A percentile compares a stretch with the other conserved stretches of the same genome.
Evolutionary conservation across 2,888 invertebrate species (phyloP).

Genomic region (Meiosimyza decipiens): DNA sequence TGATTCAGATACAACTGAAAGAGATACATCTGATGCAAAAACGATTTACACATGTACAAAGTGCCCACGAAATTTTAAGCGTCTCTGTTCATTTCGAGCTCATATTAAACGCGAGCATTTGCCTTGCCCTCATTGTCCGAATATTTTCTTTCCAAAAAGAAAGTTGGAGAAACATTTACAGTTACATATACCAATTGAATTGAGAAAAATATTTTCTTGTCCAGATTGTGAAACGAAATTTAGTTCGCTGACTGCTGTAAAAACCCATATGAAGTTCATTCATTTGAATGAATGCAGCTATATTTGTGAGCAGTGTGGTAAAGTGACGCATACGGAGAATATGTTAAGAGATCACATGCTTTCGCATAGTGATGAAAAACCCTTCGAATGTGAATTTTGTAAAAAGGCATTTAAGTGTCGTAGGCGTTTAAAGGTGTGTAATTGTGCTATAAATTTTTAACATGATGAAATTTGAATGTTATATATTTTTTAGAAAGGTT

Average conservation of each 20-base stretch:
- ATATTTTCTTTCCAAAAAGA: constrained; percentile 36
- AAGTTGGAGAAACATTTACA: constrained; percentile 44
- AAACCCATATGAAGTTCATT: constrained; percentile 57
- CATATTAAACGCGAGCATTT: constrained; percentile 50
- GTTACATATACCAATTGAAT: constrained; percentile 52
- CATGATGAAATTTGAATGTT: too few relatives aligned
- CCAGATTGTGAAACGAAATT: constrained; percentile 60
- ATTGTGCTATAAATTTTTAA: too few relatives aligned
- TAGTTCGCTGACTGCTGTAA: constrained; percentile 50
- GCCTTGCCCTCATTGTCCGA: constrained; percentile 45
- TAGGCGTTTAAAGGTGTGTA: constrained; percentile 52
- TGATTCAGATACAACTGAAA: not conserved
- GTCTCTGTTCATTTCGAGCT: constrained; percentile 37
- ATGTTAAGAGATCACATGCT: constrained; percentile 68
- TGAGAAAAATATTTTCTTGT: constrained; percentile 52
- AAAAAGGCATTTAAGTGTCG: constrained; percentile 64
- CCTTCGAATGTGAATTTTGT: constrained; percentile 67
- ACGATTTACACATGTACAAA: constrained; percentile 31
- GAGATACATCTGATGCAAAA: constrained; percentile 31
- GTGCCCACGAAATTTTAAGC: constrained; percentile 39
- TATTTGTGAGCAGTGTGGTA: constrained; percentile 68
- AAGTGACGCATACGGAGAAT: constrained; percentile 67
- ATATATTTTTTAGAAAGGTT: too few relatives aligned
- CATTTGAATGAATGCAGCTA: constrained; percentile 66
- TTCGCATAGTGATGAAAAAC: constrained; percentile 68